Base-by-base conservation (phyloP, 2,888 invertebrate species). In the Caenorhabditis wallacei region DNA sequence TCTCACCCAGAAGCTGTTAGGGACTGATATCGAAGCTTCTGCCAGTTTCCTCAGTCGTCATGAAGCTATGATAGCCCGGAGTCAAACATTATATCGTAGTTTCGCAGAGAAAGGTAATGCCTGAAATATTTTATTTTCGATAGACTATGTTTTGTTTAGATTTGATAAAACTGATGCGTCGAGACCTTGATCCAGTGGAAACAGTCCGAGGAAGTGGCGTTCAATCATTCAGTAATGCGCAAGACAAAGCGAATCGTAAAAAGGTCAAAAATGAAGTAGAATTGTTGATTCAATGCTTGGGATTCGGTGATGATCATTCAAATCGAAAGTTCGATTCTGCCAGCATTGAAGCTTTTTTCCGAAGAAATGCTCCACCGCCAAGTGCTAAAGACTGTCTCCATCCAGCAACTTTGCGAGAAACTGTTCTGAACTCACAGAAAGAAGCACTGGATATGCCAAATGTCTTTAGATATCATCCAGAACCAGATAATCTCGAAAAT, bases 331-430 rank as follows among this genome's bases (percentile, higher is more conserved):
- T 76, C 30, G 59, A 40, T 37, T 43, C 76, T 1, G 1, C 4
- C n/a, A 11, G 8, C 7, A 54, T 69, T 1, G 76, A 76, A 43
- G 59, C 76, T 0, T 69, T 76, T n/a, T 76, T 61, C 30, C 40
- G 70, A 20, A 20, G 81, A 53, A 48, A 24, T 51, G 66, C 63
- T 24, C 81, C 81, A 11, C 81, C 81, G 2, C 43, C 63, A 0
- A 54, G 35, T 20, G 71, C 76, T 22, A 43, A 37, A n/a, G 40
- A 69, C 16, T 20, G 30, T 11, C 30, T 57, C 2, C 40, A 24
- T 20, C 46, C 51, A 16, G 43, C 37, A 35, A 24, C 22, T 13
- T 51, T 82, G 0, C 64, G 75, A 43, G 69, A 82, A 35, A 16
- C 53, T 30, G n/a, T 48, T 8, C 5, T 82, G 24, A 57, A 48